These are phyloP conservation scores for Tetranychus piercei DNA, from an alignment of 2,888 invertebrate genomes.

Conservation along the genomic window DNA sequence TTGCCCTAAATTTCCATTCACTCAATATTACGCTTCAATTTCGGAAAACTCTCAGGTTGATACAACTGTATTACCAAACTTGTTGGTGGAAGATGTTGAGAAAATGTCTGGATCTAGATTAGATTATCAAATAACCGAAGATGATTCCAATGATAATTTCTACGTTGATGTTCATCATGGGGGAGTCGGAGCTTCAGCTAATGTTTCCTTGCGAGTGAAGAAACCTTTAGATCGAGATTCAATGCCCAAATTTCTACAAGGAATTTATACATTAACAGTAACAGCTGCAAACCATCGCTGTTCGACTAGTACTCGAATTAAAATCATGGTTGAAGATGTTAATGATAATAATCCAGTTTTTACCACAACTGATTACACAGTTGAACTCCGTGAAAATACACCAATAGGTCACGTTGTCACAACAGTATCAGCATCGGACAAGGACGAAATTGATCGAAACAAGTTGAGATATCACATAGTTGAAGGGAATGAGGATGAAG, in stretches of 20 bases:
- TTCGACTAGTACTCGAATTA: conserved; percentile 26
- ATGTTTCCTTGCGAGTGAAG: conserved; percentile 27
- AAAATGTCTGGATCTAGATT: conserved; percentile 26
- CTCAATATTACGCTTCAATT: conserved; percentile 29
- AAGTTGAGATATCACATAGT: conserved; percentile 27
- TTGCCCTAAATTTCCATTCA: conserved; percentile 29
- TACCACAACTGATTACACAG: conserved; percentile 27
- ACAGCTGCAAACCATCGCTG: conserved; percentile 27
- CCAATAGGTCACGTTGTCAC: conserved; percentile 28
- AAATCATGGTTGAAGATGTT: conserved; percentile 29
- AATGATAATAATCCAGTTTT: conserved; percentile 30
- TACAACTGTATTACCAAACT: conserved; percentile 23
- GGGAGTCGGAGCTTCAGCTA: conserved; percentile 16
- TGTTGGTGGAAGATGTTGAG: conserved; percentile 28
- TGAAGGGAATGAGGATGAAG: conserved; percentile 26
- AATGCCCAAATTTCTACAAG: conserved; percentile 28
- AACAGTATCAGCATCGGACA: conserved; percentile 27
- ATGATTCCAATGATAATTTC: conserved; percentile 28
- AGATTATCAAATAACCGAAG: conserved; percentile 28
- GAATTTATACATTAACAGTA: conserved; percentile 27
- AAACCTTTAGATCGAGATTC: conserved; percentile 28
- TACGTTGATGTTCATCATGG: conserved; percentile 24
- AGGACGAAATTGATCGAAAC: conserved; percentile 28
- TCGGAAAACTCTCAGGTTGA: conserved; percentile 15
- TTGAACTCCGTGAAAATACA: conserved; percentile 29